phyloP scores from a whole-genome alignment of 92 coral and sea anemone genomes.

The Siderastrea radians region DNA sequence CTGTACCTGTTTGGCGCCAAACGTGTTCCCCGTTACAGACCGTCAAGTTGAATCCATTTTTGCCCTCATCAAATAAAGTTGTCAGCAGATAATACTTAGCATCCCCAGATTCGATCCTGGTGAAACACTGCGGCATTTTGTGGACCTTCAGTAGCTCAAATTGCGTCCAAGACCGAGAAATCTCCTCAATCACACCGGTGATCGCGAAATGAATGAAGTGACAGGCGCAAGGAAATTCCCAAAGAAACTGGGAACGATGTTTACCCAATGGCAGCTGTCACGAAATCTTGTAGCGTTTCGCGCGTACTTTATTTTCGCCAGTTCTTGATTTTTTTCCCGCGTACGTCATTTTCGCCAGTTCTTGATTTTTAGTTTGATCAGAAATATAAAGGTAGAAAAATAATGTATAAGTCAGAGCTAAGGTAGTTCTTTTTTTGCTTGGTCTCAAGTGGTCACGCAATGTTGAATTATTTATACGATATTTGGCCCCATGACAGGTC shows the following conservation, averaged over 20 bases:
- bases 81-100: slow-evolving; percentile 70
- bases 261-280: not conserved
- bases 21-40: slow-evolving; percentile 76
- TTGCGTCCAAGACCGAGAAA: not conserved
- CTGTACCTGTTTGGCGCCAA: slow-evolving; percentile 78
- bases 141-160: not conserved
- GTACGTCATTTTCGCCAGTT: not conserved
- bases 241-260: not conserved
- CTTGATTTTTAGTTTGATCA: too few species aligned
- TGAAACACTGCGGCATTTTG: slow-evolving; percentile 51
- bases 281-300: not conserved
- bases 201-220: not conserved
- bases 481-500: too few species aligned
- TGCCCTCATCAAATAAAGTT: slow-evolving; percentile 31
- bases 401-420: too few species aligned
- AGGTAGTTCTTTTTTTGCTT: too few species aligned
- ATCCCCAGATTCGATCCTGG: slow-evolving; percentile 55
- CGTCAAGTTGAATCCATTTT: slow-evolving; percentile 69
- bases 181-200: not conserved
- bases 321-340: not conserved
- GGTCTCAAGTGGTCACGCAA: too few species aligned
- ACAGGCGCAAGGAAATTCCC: not conserved
- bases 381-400: too few species aligned
- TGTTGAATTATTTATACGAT: too few species aligned
- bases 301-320: not conserved